Evolutionary conservation across 2,797 vertebrate genomes (phyloP), one percentile per base, ranked within the genome.

Genomic region (Acridotheres tristis): DNA sequence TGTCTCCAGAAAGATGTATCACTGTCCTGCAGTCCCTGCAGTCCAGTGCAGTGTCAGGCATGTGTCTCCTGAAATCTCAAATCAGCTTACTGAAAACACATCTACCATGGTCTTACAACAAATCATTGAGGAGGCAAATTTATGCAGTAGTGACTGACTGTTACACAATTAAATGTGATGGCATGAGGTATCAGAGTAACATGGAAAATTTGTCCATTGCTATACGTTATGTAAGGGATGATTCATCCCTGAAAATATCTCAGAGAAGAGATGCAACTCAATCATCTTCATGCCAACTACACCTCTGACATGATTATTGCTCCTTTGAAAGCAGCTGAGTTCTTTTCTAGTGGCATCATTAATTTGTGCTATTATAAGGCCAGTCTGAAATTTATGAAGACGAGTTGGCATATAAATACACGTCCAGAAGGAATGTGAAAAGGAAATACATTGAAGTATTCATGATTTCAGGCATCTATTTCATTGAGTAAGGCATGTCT

Each of bases 211-310:
- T 93, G 89, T 81, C 92, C 88, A 59, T 84, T 91, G 89, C 91
- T 96, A 11, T 88, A 84, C 10, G 48, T 91, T 96, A 94, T 92
- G 62, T 91, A 93, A 92, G 38, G 55, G 62, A 92, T 97, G 94
- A 96, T 94, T 97, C 95, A 96, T 97, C 76, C 92, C 85, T 74
- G 91, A 91, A 94, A 96, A 92, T 84, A 73, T 92, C 91, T 91
- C 77, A 79, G 76, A 76, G 87, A 96, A 96, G 85, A 94, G 89
- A 73, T 96, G 88, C 91, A 96, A 92, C 94, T 96, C 95, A 96
- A 96, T 97, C 95, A 95, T 96, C 91, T 94, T 97, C 95, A 90
- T 96, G 94, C 96, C 95, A 96, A 94, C 94, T 94, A 85, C 91
- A 94, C 94, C 94, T 93, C 92, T 96, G 96, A 97, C 94, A 95